These are phyloP conservation scores for Coelinius sp. DNA, from an alignment of 2,888 invertebrate genomes.

Conservation along the genomic window DNA sequence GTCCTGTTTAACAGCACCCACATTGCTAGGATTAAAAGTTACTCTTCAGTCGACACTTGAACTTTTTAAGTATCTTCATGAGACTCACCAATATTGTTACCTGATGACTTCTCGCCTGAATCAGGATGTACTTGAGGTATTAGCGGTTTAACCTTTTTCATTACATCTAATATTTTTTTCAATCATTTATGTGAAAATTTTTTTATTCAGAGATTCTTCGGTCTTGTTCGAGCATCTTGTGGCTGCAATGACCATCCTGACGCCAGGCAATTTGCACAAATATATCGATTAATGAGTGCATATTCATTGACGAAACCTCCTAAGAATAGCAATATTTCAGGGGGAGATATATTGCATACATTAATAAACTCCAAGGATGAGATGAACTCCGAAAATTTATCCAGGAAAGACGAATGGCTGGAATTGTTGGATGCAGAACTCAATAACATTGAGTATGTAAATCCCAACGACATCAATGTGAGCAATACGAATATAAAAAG, in stretches of 20 bases:
- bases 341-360: slow-evolving; percentile 35
- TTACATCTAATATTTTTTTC: neutral
- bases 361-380: slow-evolving; percentile 27
- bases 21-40: slow-evolving; percentile 40
- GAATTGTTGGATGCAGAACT: neutral
- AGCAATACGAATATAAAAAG: neutral
- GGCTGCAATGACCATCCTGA: slow-evolving; percentile 40
- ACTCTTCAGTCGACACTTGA: slow-evolving; percentile 41
- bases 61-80: slow-evolving; percentile 30
- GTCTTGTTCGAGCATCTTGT: slow-evolving; percentile 29
- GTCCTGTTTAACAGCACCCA: slow-evolving; percentile 29
- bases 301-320: slow-evolving; percentile 41
- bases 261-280: slow-evolving; percentile 27
- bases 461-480: neutral
- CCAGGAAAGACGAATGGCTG: neutral
- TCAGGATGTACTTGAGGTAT: slow-evolving; percentile 48
- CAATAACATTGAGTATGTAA: neutral
- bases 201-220: slow-evolving; percentile 7
- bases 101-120: slow-evolving; percentile 47
- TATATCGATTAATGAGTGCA: slow-evolving; percentile 33
- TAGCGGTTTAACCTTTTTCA: neutral
- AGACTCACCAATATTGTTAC: slow-evolving; percentile 36
- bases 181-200: neutral
- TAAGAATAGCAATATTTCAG: slow-evolving; percentile 36
- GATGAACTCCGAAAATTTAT: neutral